Conservation (phyloP, 2,113 vertebrate genomes). For the Lagopus muta region DNA sequence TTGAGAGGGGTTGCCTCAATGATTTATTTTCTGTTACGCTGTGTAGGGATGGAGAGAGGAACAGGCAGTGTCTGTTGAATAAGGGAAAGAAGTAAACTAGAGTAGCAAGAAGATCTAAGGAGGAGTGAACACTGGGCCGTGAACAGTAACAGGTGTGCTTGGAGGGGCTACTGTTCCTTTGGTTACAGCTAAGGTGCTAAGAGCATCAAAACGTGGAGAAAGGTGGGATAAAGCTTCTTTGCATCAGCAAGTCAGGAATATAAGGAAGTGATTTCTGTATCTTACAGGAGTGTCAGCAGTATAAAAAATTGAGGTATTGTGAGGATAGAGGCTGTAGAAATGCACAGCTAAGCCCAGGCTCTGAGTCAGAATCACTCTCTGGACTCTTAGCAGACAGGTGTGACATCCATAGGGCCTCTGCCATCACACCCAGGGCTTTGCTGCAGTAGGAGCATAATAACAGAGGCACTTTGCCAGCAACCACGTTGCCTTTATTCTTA, state of each 20-base stretch:
- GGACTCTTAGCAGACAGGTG: not conserved
- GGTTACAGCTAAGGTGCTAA: not conserved
- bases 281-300: not conserved
- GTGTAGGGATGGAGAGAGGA: not conserved
- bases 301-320: not conserved
- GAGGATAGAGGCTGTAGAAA: not conserved
- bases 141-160: not conserved
- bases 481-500: not conserved
- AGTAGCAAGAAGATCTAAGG: not conserved
- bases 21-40: not conserved
- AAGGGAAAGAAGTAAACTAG: not conserved
- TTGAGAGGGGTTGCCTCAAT: not conserved
- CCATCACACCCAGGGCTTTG: not conserved
- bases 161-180: not conserved
- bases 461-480: not conserved
- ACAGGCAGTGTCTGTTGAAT: not conserved
- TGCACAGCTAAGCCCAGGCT: not conserved
- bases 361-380: not conserved
- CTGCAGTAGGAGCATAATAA: rapidly evolving
- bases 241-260: not conserved
- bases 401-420: not conserved
- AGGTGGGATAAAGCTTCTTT: not conserved
- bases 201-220: not conserved
- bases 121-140: not conserved
- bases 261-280: not conserved